Conservation (phyloP, 1,140 invertebrate genomes). For the Platyscapa corneri region DNA sequence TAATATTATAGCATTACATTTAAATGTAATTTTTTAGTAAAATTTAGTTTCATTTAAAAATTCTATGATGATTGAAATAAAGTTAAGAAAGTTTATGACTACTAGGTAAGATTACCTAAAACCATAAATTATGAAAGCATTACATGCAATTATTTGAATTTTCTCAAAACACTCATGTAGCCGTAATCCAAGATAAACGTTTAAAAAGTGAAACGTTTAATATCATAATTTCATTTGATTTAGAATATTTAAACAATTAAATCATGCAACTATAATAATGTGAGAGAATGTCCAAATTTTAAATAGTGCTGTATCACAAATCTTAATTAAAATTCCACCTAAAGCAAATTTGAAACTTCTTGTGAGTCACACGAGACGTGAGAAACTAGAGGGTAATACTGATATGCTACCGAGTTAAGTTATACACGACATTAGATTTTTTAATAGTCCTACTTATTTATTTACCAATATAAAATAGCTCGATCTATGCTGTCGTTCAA, state of each 20-base stretch:
- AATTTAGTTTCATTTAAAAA: no score
- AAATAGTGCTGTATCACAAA: neutral
- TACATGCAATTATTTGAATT: neutral
- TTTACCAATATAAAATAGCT: no score
- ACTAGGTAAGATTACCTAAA: no score
- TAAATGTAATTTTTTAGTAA: no score
- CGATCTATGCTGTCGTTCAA: neutral
- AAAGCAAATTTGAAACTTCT: conserved; percentile 8
- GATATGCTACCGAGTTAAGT: neutral
- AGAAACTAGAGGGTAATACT: neutral
- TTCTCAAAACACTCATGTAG: neutral
- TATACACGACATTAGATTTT: neutral
- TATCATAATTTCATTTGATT: no score
- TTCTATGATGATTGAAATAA: no score
- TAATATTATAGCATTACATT: no score
- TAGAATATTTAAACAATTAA: neutral
- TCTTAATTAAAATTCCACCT: neutral
- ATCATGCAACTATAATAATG: neutral
- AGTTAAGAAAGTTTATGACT: no score
- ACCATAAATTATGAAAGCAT: no score
- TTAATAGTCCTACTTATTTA: neutral
- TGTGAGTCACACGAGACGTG: neutral
- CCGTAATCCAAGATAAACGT: no score
- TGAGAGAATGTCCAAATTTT: neutral
- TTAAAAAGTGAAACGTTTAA: no score